A percentile compares a stretch with the other conserved stretches of the same genome.
Conservation (phyloP, 30 jellyfish, hydroid and myxozoan genomes). For the Catostylus mosaicus region DNA sequence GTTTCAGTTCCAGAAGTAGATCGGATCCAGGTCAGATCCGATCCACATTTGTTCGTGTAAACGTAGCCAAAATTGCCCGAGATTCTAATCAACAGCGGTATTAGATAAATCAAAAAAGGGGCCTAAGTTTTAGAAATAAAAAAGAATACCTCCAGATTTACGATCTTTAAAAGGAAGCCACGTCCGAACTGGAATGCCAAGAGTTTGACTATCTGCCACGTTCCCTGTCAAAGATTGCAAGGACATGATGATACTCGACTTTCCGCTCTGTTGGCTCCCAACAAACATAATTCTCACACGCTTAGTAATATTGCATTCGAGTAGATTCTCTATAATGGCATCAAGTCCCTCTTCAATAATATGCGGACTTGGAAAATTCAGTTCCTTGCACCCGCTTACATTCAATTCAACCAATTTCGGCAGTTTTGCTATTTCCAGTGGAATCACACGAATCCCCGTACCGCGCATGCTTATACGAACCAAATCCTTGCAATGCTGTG, state of each 20-base stretch:
- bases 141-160: constrained; percentile 45
- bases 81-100: not conserved
- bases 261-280: constrained; percentile 94
- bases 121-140: not conserved
- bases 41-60: not conserved
- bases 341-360: constrained; percentile 68
- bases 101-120: not conserved
- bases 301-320: constrained; percentile 70
- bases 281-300: constrained; percentile 70
- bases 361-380: constrained; percentile 78
- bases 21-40: not conserved
- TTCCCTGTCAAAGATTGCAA: constrained; percentile 71
- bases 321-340: constrained; percentile 66
- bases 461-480: constrained; percentile 80
- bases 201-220: constrained; percentile 92
- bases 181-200: constrained; percentile 83
- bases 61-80: too few relatives aligned
- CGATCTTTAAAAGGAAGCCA: constrained; percentile 91
- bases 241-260: constrained; percentile 80
- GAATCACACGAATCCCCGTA: constrained; percentile 76
- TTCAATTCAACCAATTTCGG: constrained; percentile 60
- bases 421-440: constrained; percentile 65
- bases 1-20: not conserved
- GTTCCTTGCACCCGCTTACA: constrained; percentile 72
- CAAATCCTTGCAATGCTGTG: constrained; percentile 75